Evolutionary conservation across 1,140 invertebrate species (phyloP), one percentile per base, ranked within the genome.

Genomic region (Drepana arcuata): DNA sequence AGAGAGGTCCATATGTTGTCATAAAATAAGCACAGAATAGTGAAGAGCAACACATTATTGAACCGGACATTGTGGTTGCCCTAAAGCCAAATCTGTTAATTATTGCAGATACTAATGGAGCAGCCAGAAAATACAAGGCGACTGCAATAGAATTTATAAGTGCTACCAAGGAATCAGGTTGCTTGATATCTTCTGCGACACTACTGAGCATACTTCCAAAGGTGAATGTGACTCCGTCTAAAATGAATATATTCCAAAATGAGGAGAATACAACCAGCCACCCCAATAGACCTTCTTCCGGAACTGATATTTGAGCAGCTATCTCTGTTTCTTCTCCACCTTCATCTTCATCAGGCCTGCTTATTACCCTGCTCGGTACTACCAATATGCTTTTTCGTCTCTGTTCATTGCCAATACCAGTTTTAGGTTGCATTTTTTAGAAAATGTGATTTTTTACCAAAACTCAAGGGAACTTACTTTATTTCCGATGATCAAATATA

Each of bases 21-120:
- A 54, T 30, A 64, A 79, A 77, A 59, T 79, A 73, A 14, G 72
- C 62, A 21, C 46, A 65, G 9, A 75, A 51, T 27, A 79, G 57
- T 12, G 66, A 61, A 42, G 65, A 55, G 3, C 70, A 56, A 54
- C 60, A 60, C 16, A 77, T 35, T 28, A 77, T 41, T 16, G 74
- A 77, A 21, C 93, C 94, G 9, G 86, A 58, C 41, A 94, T 89
- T 0, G 87, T 86, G 6, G 92, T 89, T 1, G 83, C 68, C 40
- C 93, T 83, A 67, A 93, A 93, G 6, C 92, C 92, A 70, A 88
- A 93, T 16, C 86, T 73, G 54, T 93, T 93, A 26, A 86, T 80
- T 24, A 94, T 70, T 1, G 90, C 88, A 49, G 91, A 91, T 5
- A 91, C 91, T 48, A 95, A 75, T 1, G 94, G 94, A 18, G 92